These are phyloP conservation scores for Rhinolophus sinicus DNA, from an alignment of 2,113 vertebrate species.

Conservation along the genomic window DNA sequence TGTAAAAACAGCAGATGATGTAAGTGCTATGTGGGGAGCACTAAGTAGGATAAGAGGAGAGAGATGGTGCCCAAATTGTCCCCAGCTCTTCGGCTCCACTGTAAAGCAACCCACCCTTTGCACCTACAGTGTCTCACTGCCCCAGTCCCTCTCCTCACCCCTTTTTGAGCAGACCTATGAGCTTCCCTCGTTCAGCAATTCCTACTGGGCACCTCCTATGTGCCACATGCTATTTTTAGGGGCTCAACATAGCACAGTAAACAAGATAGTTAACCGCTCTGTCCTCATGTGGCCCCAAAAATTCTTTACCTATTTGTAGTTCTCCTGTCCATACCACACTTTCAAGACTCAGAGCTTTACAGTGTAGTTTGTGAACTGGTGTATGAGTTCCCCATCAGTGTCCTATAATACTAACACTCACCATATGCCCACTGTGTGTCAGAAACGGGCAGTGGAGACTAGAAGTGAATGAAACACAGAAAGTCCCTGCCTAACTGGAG, in stretches of 20 bases:
- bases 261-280: background rate
- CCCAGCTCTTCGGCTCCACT: background rate
- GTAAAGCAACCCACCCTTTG: background rate
- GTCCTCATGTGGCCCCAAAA: background rate
- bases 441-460: fast-evolving
- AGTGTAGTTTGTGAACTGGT: no score
- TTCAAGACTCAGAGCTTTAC: background rate
- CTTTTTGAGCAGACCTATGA: background rate
- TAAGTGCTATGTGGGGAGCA: background rate
- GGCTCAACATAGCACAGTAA: background rate
- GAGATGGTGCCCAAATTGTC: background rate
- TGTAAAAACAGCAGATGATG: no score
- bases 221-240: background rate
- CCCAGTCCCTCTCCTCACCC: background rate
- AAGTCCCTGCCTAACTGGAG: background rate
- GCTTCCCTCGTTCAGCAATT: background rate
- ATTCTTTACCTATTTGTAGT: background rate
- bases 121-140: background rate
- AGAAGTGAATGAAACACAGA: background rate
- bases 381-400: background rate
- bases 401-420: no score
- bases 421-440: fast-evolving
- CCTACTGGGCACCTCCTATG: background rate
- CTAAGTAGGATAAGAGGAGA: background rate
- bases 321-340: background rate